phyloP scores from a whole-genome alignment of 2,113 vertebrate species.

The Erpornis zantholeuca region DNA sequence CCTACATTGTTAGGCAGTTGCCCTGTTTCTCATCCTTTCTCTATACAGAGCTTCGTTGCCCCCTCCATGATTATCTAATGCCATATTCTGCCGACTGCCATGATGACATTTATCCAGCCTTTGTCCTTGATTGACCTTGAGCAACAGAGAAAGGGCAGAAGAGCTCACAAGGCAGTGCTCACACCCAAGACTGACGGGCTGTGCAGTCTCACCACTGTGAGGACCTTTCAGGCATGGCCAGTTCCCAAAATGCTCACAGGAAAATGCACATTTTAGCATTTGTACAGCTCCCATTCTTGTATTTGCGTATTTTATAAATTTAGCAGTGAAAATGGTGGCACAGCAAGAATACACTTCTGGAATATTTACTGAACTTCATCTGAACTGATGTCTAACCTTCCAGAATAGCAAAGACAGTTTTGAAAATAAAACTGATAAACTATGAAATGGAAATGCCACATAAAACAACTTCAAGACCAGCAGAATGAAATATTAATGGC shows the following conservation, averaged over 20 bases:
- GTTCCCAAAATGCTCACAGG: background rate
- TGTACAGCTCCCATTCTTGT: background rate
- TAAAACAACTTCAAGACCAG: background rate
- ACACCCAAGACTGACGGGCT: rapidly evolving
- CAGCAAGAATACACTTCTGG: background rate
- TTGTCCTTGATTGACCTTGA: conserved; percentile 14
- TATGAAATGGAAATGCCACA: background rate
- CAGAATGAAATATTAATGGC: background rate
- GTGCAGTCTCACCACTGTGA: rapidly evolving
- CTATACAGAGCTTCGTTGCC: rapidly evolving
- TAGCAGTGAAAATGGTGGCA: background rate
- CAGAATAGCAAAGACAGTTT: background rate
- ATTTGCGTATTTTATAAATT: background rate
- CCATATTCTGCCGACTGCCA: rapidly evolving
- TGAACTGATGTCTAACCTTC: background rate
- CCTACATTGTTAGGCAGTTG: rapidly evolving
- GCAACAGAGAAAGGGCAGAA: rapidly evolving
- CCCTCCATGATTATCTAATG: rapidly evolving
- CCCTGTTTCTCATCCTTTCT: too few relatives aligned
- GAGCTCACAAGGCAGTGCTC: rapidly evolving
- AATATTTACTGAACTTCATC: background rate
- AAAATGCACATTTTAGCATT: background rate
- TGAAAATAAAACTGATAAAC: background rate
- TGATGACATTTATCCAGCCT: rapidly evolving
- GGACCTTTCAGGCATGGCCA: rapidly evolving